Evolutionary conservation across 2,888 invertebrate genomes (phyloP).

Genomic region (Micropterix aruncella): DNA sequence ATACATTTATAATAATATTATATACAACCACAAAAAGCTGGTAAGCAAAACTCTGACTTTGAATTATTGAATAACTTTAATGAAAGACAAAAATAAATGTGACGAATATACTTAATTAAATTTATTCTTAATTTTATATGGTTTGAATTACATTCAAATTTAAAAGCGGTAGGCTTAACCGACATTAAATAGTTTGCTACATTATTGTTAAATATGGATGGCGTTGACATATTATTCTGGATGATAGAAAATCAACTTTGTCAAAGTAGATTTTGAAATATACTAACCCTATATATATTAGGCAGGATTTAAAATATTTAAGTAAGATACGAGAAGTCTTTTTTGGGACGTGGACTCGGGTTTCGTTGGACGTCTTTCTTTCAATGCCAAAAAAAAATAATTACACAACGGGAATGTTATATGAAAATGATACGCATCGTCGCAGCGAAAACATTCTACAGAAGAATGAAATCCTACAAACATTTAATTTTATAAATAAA

Average conservation of each 20-base stretch:
- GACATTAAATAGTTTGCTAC: not conserved
- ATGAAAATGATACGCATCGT: no score
- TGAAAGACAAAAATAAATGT: not conserved
- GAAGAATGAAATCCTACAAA: not conserved
- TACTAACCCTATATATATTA: not conserved
- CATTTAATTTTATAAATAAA: not conserved
- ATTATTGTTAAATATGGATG: not conserved
- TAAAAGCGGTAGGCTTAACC: no score
- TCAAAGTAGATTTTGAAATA: no score
- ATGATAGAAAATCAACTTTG: no score
- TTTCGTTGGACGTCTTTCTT: not conserved
- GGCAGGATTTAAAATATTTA: not conserved
- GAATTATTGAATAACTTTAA: not conserved
- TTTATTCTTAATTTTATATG: no score
- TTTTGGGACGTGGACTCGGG: not conserved
- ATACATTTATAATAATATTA: no score
- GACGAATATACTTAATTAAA: not conserved
- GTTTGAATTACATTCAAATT: no score
- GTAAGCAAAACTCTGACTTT: not conserved
- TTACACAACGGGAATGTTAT: no score
- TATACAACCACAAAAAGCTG: not conserved
- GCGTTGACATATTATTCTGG: no score
- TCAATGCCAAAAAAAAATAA: no score
- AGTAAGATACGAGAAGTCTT: not conserved
- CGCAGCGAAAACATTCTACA: not conserved